A percentile compares a stretch with the other conserved stretches of the same genome.
phyloP scores from a whole-genome alignment of 2,113 vertebrate species.

The Rhineura floridana region DNA sequence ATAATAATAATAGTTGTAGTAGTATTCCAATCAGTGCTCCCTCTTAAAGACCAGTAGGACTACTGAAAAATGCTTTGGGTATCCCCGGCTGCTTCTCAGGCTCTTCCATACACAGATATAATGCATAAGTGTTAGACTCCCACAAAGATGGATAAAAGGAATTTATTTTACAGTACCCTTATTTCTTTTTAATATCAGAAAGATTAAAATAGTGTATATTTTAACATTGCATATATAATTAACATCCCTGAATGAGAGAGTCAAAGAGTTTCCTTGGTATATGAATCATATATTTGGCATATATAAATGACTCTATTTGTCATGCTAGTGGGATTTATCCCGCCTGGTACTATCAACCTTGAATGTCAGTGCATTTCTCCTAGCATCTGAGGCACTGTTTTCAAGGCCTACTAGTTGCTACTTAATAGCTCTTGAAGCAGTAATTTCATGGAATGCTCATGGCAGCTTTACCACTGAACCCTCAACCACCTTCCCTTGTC shows the following conservation, averaged over 20 bases:
- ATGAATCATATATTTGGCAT: background rate
- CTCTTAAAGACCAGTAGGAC: slow-evolving; percentile 10
- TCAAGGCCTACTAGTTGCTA: background rate
- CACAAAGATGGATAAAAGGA: slow-evolving; percentile 9
- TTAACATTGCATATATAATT: slow-evolving; percentile 11
- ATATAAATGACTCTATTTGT: background rate
- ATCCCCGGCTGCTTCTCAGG: slow-evolving; percentile 30
- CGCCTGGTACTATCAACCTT: background rate
- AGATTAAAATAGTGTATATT: slow-evolving; percentile 1
- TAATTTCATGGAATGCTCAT: background rate
- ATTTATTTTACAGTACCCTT: slow-evolving; percentile 20
- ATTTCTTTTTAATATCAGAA: slow-evolving; percentile 30
- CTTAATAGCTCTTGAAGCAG: background rate
- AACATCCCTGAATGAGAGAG: background rate
- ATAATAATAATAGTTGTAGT: no score
- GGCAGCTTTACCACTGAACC: background rate
- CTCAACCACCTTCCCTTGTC: slow-evolving; percentile 9
- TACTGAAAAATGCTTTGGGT: background rate
- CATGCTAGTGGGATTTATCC: background rate
- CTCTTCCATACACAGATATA: slow-evolving; percentile 22
- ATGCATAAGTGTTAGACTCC: background rate
- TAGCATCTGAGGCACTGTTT: background rate
- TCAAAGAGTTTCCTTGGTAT: background rate
- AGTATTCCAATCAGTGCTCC: no score
- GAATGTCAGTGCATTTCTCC: background rate